Conservation (phyloP, 2,888 invertebrate genomes). For the Meteorus cinctellus region DNA sequence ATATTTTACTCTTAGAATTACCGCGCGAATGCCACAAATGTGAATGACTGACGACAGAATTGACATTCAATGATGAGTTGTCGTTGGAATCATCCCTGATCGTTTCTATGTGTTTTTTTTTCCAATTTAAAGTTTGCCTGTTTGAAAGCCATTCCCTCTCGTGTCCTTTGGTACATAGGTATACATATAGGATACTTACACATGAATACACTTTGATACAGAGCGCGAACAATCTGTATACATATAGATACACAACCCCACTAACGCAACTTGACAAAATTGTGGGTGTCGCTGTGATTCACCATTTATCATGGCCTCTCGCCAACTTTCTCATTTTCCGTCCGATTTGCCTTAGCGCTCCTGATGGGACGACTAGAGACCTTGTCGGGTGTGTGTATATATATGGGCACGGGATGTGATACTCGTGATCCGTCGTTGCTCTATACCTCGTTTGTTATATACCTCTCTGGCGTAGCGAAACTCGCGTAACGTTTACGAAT, state of each 20-base stretch:
- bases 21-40: too few relatives aligned
- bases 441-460: constrained; percentile 29
- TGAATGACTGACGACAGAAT: background rate
- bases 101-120: background rate
- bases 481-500: constrained; percentile 17
- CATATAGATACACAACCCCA: background rate
- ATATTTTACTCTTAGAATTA: too few relatives aligned
- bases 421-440: background rate
- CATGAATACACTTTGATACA: background rate
- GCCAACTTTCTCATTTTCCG: constrained; percentile 73
- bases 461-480: constrained; percentile 3
- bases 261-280: constrained; percentile 20
- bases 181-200: background rate
- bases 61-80: constrained; percentile 4
- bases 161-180: background rate
- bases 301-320: constrained; percentile 70
- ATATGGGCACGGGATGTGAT: background rate
- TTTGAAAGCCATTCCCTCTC: constrained; percentile 19
- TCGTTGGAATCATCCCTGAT: background rate
- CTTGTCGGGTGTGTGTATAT: constrained; percentile 13
- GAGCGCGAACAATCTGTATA: background rate
- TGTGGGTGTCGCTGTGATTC: constrained; percentile 53
- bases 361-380: constrained; percentile 29
- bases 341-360: constrained; percentile 68
- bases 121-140: constrained; percentile 24